A percentile compares a stretch with the other conserved stretches of the same genome.
These are phyloP conservation scores for Engraulis encrasicolus DNA, from an alignment of 2,113 vertebrate genomes.

Conservation along the genomic window DNA sequence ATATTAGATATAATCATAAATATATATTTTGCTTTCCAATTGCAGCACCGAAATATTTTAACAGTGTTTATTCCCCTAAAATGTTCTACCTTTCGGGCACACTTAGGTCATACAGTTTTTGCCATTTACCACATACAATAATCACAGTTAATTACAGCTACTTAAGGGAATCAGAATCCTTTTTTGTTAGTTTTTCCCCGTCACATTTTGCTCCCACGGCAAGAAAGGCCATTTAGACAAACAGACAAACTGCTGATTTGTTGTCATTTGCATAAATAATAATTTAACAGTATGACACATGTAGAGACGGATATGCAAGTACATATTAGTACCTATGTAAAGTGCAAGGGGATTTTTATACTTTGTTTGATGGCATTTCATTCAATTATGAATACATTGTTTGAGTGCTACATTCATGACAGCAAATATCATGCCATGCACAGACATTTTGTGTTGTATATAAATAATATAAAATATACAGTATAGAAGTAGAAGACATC, in stretches of 20 bases:
- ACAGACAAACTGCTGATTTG: not conserved
- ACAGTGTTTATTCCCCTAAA: too few species aligned
- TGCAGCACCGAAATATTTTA: too few species aligned
- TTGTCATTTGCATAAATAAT: slow-evolving; percentile 56
- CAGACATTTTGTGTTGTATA: slow-evolving; percentile 51
- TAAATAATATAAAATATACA: slow-evolving; percentile 67
- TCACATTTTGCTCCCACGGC: not conserved
- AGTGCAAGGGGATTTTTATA: slow-evolving; percentile 55
- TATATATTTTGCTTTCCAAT: too few species aligned
- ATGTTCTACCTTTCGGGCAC: too few species aligned
- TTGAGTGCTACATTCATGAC: slow-evolving; percentile 7
- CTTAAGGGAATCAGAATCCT: not conserved
- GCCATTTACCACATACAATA: not conserved
- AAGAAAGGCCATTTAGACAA: not conserved
- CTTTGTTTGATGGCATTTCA: slow-evolving; percentile 43
- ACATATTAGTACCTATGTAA: not conserved
- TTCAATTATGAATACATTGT: not conserved
- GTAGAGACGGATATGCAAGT: not conserved
- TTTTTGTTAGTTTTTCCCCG: not conserved
- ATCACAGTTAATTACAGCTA: not conserved
- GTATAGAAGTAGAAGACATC: slow-evolving; percentile 58
- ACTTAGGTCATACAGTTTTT: not conserved
- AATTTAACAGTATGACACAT: slow-evolving; percentile 23
- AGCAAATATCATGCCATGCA: slow-evolving; percentile 40
- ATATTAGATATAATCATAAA: too few species aligned